phyloP scores from a whole-genome alignment of 2,113 vertebrate species.

The Chaetops frenatus region DNA sequence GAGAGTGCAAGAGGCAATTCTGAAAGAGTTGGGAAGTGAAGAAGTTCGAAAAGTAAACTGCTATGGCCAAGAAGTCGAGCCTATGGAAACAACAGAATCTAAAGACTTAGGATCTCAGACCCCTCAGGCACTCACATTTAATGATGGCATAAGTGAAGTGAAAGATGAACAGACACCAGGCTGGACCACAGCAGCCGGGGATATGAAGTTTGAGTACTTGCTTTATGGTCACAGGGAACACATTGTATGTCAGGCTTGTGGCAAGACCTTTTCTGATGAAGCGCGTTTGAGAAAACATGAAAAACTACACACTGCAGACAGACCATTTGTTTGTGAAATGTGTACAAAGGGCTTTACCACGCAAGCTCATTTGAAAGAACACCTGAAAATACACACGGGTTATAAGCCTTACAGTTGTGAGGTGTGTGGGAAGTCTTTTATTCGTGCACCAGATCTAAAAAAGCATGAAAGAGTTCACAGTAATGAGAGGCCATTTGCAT shows the following conservation, averaged over 20 bases:
- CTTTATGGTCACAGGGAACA: slow-evolving; percentile 96
- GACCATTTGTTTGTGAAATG: slow-evolving; percentile 96
- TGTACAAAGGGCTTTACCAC: slow-evolving; percentile 98
- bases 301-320: slow-evolving; percentile 91
- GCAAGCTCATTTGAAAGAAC: slow-evolving; percentile 95
- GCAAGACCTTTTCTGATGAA: slow-evolving; percentile 91
- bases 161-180: slow-evolving; percentile 85
- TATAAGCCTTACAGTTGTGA: slow-evolving; percentile 98
- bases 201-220: slow-evolving; percentile 98
- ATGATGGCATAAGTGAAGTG: slow-evolving; percentile 89
- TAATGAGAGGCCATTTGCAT: slow-evolving; percentile 94
- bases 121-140: slow-evolving; percentile 87
- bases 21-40: slow-evolving; percentile 94
- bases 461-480: slow-evolving; percentile 96
- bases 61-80: slow-evolving; percentile 95
- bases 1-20: slow-evolving; percentile 92
- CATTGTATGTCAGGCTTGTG: slow-evolving; percentile 86
- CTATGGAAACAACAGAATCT: slow-evolving; percentile 83
- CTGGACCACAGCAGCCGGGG: slow-evolving; percentile 84
- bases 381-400: slow-evolving; percentile 96
- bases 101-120: slow-evolving; percentile 86
- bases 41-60: slow-evolving; percentile 96
- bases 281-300: slow-evolving; percentile 90
- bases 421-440: slow-evolving; percentile 96
- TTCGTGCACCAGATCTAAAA: slow-evolving; percentile 94